phyloP scores from a whole-genome alignment of 2,888 invertebrate species.

The Melieria omissa region DNA sequence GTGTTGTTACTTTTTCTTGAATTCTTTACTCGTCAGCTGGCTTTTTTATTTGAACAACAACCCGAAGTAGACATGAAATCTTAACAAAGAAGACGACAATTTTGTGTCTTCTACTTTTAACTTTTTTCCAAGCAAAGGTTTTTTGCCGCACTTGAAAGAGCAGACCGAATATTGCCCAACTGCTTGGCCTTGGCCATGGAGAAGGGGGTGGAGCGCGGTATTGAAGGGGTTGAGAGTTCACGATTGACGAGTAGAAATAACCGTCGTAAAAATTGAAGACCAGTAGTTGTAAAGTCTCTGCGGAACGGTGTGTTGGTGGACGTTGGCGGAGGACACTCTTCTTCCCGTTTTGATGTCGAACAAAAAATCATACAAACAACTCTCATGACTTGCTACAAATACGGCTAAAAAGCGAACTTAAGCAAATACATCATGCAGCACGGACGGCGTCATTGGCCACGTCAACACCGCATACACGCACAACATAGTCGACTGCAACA shows the following conservation, averaged over 20 bases:
- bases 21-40: background rate
- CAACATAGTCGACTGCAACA: background rate
- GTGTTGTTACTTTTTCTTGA: too few species aligned
- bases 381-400: conserved; percentile 18
- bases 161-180: too few species aligned
- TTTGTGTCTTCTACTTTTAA: background rate
- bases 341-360: conserved; percentile 13
- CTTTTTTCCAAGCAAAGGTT: background rate
- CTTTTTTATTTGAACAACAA: conserved; percentile 7
- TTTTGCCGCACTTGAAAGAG: background rate
- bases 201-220: too few species aligned
- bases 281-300: conserved; percentile 35
- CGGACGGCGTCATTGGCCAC: too few species aligned
- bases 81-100: conserved; percentile 22
- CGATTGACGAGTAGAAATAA: too few species aligned
- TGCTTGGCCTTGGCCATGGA: too few species aligned
- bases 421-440: too few species aligned
- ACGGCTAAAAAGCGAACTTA: background rate
- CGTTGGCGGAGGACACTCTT: too few species aligned
- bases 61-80: conserved; percentile 6
- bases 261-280: conserved; percentile 41
- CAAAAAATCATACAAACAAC: conserved; percentile 28
- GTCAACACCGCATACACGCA: too few species aligned
- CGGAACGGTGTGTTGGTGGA: conserved; percentile 5
- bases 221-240: too few species aligned